Evolutionary conservation across 2,888 invertebrate species (phyloP).

Genomic region (Luperina nickerlii): DNA sequence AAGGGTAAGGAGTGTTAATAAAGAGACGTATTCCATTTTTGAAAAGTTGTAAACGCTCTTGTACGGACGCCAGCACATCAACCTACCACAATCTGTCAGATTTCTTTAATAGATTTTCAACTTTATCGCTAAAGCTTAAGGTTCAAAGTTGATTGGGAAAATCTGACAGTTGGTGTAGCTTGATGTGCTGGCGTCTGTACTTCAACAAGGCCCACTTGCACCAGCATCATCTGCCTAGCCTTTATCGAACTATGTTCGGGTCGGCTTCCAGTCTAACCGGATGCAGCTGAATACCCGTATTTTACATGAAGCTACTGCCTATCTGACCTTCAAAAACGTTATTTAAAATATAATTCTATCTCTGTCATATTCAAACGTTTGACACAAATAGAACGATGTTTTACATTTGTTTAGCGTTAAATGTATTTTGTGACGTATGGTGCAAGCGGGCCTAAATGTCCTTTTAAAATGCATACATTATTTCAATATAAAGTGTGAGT

Average conservation of each 20-base stretch:
- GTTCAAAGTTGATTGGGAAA: too few relatives aligned
- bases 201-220: background rate
- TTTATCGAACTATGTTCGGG: background rate
- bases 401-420: background rate
- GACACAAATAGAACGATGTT: background rate
- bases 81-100: too few relatives aligned
- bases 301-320: background rate
- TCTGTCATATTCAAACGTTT: background rate
- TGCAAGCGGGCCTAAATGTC: too few relatives aligned
- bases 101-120: too few relatives aligned
- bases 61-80: too few relatives aligned
- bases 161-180: too few relatives aligned
- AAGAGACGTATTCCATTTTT: constrained; percentile 28
- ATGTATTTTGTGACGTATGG: background rate
- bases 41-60: background rate
- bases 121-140: too few relatives aligned
- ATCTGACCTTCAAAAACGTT: background rate
- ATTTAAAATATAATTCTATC: background rate
- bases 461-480: background rate
- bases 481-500: constrained; percentile 4
- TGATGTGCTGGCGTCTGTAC: too few relatives aligned
- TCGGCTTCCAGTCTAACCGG: background rate
- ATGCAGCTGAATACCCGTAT: background rate
- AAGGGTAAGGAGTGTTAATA: constrained; percentile 13
- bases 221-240: background rate